Base-by-base conservation (phyloP, 2,797 vertebrate genomes). In the Pampus argenteus region DNA sequence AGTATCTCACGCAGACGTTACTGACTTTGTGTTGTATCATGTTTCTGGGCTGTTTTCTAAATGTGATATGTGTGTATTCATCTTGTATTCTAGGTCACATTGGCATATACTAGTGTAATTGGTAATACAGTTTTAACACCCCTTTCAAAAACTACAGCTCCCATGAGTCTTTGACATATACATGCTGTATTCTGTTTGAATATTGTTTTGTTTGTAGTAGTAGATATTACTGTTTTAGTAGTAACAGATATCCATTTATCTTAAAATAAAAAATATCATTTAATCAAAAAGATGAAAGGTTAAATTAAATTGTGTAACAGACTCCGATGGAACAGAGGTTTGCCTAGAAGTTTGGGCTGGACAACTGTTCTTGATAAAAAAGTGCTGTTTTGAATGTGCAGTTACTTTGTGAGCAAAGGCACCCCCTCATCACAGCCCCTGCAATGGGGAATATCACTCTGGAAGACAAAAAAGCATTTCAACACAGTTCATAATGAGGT, bases 401-500 rank as follows among this genome's bases (percentile, higher is more conserved):
- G 17, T 71, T 56, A 73, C 76, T 78, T 63, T 62, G 17, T 69
- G 36, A 79, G 45, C 52, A 71, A 36, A 3, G n/a, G 23, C 9
- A 49, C 58, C 60, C 48, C 45, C 22, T 57, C 42, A 40, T 70
- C 45, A 25, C 40, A 71, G 50, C 34, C 38, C 28, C 10, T 51
- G 40, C 59, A 66, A 40, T 31, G 28, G 55, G 68, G 65, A 82
- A 71, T 64, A 76, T 80, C 34, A 76, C 63, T 77, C 28, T 73
- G 65, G 23, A 58, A 66, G 38, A 81, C 66, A 86, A 68, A 76
- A 74, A 79, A 59, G 28, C 52, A 74, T 69, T 70, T 81, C 69
- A 85, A 28, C 84, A 79, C 67, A 82, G 82, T 79, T 73, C 76
- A 76, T 78, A 87, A 86, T 74, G 81, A 81, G 78, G 76, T 86